These are phyloP conservation scores for Eremophila alpestris DNA, from an alignment of 2,797 vertebrate genomes.

Conservation along the genomic window DNA sequence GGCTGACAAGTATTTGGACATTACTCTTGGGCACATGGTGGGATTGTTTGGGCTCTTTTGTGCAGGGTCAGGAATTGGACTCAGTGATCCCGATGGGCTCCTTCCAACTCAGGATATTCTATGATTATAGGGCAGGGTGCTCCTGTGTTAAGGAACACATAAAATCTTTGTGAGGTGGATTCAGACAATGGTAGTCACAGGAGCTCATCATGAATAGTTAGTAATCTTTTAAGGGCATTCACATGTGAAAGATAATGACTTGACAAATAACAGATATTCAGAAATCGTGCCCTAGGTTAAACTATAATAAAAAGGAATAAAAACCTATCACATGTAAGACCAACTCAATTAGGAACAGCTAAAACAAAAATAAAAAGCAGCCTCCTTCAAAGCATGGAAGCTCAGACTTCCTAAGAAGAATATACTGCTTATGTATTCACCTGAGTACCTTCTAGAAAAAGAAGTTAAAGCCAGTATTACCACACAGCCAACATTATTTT, in stretches of 20 bases:
- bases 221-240: neutral
- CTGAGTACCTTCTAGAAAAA: neutral
- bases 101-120: neutral
- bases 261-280: neutral
- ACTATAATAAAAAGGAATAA: neutral
- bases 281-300: neutral
- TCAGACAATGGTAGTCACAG: neutral
- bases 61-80: neutral
- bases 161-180: neutral
- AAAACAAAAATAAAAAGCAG: neutral
- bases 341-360: neutral
- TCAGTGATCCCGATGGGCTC: neutral
- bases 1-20: neutral
- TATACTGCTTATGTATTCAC: neutral
- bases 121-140: neutral
- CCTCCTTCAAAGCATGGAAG: neutral
- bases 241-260: neutral
- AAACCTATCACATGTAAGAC: neutral
- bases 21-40: neutral
- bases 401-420: neutral
- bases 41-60: neutral
- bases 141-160: neutral
- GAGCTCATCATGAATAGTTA: neutral
- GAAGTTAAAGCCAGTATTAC: neutral
- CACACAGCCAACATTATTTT: conserved; percentile 15